phyloP scores from a whole-genome alignment of 2,797 vertebrate species.

The Urocyon cinereoargenteus region DNA sequence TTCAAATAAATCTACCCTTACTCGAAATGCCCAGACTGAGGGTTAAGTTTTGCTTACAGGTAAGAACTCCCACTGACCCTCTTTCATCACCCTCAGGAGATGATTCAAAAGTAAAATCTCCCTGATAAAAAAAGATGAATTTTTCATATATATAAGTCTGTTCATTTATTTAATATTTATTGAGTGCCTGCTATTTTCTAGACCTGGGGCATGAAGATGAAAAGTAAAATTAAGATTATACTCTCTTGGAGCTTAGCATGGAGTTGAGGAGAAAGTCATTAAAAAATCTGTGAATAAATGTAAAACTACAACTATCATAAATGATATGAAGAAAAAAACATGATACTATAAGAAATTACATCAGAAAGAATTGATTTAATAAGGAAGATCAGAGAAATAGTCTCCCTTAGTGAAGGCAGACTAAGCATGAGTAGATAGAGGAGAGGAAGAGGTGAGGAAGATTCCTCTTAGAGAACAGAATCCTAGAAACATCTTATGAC shows the following conservation, averaged over 20 bases:
- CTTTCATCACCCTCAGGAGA: not conserved
- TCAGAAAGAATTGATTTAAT: not conserved
- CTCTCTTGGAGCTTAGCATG: not conserved
- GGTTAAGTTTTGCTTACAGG: not conserved
- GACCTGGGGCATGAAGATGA: not conserved
- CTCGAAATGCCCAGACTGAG: not conserved
- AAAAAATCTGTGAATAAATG: slow-evolving; percentile 34
- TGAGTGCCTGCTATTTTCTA: not conserved
- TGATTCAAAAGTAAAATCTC: slow-evolving; percentile 57
- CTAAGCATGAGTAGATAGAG: not conserved
- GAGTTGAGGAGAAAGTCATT: not conserved
- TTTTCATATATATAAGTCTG: slow-evolving; percentile 11
- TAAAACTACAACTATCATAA: not conserved
- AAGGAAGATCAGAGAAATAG: not conserved
- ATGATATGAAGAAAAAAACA: not conserved
- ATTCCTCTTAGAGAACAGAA: not conserved
- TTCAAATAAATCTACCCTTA: not conserved
- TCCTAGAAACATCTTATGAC: not conserved
- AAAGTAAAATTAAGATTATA: slow-evolving; percentile 41
- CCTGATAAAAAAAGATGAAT: not conserved
- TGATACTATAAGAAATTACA: not conserved
- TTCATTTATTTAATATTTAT: slow-evolving; percentile 62
- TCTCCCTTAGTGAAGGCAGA: not conserved
- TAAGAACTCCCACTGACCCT: not conserved
- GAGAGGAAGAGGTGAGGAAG: not conserved